Base-by-base conservation (phyloP, 2,888 invertebrate genomes). In the Agrilus mali region DNA sequence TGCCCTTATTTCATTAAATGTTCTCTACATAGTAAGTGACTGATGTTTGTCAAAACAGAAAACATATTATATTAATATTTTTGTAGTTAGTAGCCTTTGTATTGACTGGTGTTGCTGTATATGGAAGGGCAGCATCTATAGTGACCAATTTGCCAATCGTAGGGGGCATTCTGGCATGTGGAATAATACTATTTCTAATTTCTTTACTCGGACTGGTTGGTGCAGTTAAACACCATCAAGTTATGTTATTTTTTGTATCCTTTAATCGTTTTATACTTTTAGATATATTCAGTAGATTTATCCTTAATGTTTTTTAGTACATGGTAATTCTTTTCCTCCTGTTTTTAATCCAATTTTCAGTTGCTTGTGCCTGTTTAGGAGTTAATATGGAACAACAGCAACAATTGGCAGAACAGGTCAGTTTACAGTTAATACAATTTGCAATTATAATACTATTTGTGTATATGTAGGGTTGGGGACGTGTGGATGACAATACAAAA, bases 241-340 rank as follows among this genome's bases (percentile, higher is more conserved):
- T 95, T 55, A 78, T 93, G 71, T 74, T 95, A 44, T 95, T 95
- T 71, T 95, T 95, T 72, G 94, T 94, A 92, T 88, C 88, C 88
- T 88, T 88, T 80, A 63, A 49, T 53, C 6, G 20, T 6, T 20
- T 5, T 6, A 20, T 36, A 33, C 15, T 8, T 17, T 27, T 46
- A 40, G 45, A 51, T 55, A 55, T 17, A n/a, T 10, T 27, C 27
- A 10, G 10, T 16, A 38, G n/a, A 42, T 41, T 43, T 47, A 51
- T 56, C 51, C 58, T 59, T 58, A 55, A 57, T 41, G 33, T 20
- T 45, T 42, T 41, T 42, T 43, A 94, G 94, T 96, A 96, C 69
- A 96, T 96, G 95, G 83, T 95, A 49, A 89, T 96, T 55, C 70
- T 96, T 55, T 95, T 96, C 70, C 69, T 93, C 56, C 70, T 96